These are phyloP conservation scores for Grus americana DNA, from an alignment of 2,113 vertebrate genomes.

Conservation along the genomic window DNA sequence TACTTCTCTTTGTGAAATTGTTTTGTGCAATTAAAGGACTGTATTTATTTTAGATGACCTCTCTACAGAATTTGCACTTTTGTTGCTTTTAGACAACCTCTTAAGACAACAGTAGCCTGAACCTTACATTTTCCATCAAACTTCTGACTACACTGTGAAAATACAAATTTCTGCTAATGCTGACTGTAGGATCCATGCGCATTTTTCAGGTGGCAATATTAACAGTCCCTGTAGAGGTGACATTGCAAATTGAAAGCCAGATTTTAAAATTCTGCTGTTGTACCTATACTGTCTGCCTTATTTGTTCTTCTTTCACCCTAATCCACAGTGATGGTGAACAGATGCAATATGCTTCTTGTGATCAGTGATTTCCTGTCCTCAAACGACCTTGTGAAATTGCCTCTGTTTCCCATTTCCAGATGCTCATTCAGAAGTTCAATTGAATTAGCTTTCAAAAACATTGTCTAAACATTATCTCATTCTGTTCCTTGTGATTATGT, in stretches of 20 bases:
- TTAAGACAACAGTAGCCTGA: background rate
- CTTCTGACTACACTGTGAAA: background rate
- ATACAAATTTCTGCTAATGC: background rate
- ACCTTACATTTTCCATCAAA: background rate
- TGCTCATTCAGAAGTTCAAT: background rate
- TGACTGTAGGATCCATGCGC: background rate
- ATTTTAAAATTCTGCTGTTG: background rate
- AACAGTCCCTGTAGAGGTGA: background rate
- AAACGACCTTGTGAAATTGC: background rate
- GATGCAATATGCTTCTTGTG: background rate
- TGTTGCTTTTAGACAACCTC: background rate
- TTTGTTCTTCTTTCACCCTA: background rate
- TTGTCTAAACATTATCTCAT: background rate
- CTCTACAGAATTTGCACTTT: background rate
- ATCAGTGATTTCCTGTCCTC: conserved; percentile 12
- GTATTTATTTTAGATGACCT: background rate
- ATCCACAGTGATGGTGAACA: background rate
- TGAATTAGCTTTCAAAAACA: conserved; percentile 17
- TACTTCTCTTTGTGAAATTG: background rate
- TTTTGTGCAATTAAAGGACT: background rate
- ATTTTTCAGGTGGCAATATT: background rate
- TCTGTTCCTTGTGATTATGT: background rate
- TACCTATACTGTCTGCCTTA: background rate
- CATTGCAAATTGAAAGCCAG: background rate
- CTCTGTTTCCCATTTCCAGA: conserved; percentile 18